Evolutionary conservation across 2,888 invertebrate genomes (phyloP), one percentile per base, ranked within the genome.

Genomic region (Chrysolina oricalcia): DNA sequence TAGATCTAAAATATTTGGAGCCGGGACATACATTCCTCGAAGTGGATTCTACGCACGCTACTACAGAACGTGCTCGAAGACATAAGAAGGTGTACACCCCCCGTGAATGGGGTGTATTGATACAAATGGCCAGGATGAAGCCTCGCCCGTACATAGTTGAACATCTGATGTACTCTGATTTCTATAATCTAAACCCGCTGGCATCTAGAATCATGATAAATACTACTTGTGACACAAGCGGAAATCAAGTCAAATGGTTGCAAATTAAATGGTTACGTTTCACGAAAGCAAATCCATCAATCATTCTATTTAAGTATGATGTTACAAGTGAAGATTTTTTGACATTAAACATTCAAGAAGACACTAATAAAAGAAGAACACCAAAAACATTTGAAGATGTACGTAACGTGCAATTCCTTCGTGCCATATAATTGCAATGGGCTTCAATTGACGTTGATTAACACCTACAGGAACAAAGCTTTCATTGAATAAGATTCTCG

Each of bases 21-120:
- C 64, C 64, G 27, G 71, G 70, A 63, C 70, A 70, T 27, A 63
- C 63, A 46, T 43, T 53, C 68, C 56, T 69, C 35, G 63, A 63
- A 63, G 59, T 59, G 41, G 63, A 70, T 70, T 41, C 41, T n/a
- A 62, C 23, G 23, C 50, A 63, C n/a, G 70, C 70, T 48, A 5
- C 40, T 13, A 27, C 23, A 40, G 70, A 62, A 59, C 46, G 65
- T 65, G 41, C 23, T 41, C 46, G 65, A 46, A 46, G 8, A 65
- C 10, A 46, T 41, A 46, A 43, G 65, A 65, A 65, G 23, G 65
- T 65, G 11, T 65, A 65, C 65, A 10, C 65, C 43, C 65, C 43
- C 46, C 43, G 65, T 35, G 17, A 65, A 65, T 65, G 65, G 65
- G 65, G 19, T 65, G 43, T 65, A 13, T 43, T 65, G 15, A 65